A percentile compares a stretch with the other conserved stretches of the same genome.
phyloP scores from a whole-genome alignment of 2,888 invertebrate species.

The Vannuccia rotundouncinata region DNA sequence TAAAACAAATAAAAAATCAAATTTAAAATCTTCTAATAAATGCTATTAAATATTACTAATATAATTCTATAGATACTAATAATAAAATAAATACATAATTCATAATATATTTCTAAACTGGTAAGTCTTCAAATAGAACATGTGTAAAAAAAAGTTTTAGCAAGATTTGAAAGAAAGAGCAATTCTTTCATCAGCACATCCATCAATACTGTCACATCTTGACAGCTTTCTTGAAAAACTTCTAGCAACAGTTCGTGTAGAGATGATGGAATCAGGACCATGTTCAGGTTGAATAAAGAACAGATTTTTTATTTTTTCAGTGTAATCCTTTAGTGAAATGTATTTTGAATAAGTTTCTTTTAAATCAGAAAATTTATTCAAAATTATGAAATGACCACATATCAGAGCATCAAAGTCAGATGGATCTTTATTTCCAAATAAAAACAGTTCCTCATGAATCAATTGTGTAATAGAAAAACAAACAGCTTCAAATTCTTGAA shows the following conservation, averaged over 20 bases:
- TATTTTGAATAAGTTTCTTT: conserved; percentile 13
- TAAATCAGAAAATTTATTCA: conserved; percentile 1
- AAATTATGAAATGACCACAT: neutral
- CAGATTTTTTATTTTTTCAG: neutral
- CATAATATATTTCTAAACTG: too few relatives aligned
- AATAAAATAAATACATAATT: too few relatives aligned
- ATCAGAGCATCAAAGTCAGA: neutral
- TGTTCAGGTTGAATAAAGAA: neutral
- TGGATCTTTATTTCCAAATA: neutral
- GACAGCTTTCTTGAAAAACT: conserved; percentile 1
- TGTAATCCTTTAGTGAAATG: neutral
- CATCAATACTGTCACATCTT: conserved; percentile 10
- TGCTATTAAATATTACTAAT: too few relatives aligned
- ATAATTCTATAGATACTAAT: too few relatives aligned
- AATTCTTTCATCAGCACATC: conserved; percentile 9
- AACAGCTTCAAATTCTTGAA: conserved; percentile 4
- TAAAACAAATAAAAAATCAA: too few relatives aligned
- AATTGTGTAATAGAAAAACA: neutral
- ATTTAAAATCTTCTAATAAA: too few relatives aligned
- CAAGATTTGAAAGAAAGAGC: too few relatives aligned
- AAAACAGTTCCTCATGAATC: neutral
- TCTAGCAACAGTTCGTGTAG: neutral
- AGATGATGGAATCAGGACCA: neutral
- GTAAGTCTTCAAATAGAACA: too few relatives aligned
- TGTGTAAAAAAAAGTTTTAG: too few relatives aligned